Evolutionary conservation across 1,140 invertebrate genomes (phyloP).

Genomic region (Heliconius congener): DNA sequence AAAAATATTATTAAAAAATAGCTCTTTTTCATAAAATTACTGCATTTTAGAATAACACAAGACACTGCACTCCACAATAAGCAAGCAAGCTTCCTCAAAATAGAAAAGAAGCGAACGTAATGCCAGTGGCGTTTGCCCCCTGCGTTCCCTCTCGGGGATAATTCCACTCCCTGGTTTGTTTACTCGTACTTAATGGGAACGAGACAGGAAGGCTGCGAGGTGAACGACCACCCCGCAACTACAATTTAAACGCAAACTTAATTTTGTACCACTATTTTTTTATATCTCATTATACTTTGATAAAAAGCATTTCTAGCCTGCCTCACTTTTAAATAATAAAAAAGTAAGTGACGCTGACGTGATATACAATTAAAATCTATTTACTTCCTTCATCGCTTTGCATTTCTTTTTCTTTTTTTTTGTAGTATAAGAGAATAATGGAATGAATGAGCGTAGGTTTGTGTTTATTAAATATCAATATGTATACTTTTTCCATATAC

Average conservation of each 20-base stretch:
- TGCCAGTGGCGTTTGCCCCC: constrained; percentile 29
- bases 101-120: constrained; percentile 25
- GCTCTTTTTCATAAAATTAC: background rate
- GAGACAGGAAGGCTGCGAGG: constrained; percentile 42
- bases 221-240: constrained; percentile 41
- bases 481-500: no score
- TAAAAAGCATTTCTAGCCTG: background rate
- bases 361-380: background rate
- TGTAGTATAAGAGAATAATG: background rate
- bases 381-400: background rate
- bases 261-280: constrained; percentile 23
- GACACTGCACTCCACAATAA: background rate
- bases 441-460: background rate
- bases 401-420: background rate
- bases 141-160: constrained; percentile 46
- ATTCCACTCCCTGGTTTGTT: constrained; percentile 47
- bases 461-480: no score
- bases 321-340: background rate
- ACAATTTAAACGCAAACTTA: constrained; percentile 34
- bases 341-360: background rate
- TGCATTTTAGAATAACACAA: background rate
- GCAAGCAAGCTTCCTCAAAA: constrained; percentile 16
- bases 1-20: no score
- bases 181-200: constrained; percentile 39
- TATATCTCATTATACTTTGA: constrained; percentile 18